Evolutionary conservation across 1,140 invertebrate genomes (phyloP).

Genomic region (Drosophila busckii): DNA sequence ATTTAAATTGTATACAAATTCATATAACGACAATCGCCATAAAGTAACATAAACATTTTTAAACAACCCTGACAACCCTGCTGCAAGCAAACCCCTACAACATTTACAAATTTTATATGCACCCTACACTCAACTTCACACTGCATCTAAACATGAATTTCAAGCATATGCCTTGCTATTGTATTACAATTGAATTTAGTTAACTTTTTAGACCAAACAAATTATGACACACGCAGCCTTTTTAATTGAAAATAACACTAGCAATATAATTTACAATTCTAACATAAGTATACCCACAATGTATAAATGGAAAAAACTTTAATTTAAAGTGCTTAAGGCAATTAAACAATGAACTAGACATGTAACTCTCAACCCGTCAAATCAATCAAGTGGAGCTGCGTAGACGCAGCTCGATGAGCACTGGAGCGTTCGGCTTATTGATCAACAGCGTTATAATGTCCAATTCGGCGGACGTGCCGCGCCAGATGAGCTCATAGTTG

Average conservation of each 20-base stretch:
- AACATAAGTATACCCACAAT: conserved; percentile 44
- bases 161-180: conserved; percentile 39
- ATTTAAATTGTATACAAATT: no score
- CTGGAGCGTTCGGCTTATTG: conserved; percentile 87
- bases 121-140: conserved; percentile 14
- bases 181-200: conserved; percentile 22
- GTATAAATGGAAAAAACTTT: conserved; percentile 31
- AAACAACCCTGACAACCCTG: background rate
- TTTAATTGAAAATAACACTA: conserved; percentile 58
- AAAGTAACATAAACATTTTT: no score
- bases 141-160: conserved; percentile 29
- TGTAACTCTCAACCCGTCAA: background rate
- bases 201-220: conserved; percentile 54
- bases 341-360: conserved; percentile 25
- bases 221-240: conserved; percentile 71
- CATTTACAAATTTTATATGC: conserved; percentile 40
- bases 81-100: background rate
- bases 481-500: conserved; percentile 85
- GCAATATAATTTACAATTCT: conserved; percentile 71
- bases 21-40: no score
- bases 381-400: conserved; percentile 28
- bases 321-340: conserved; percentile 45
- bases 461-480: conserved; percentile 80
- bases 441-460: conserved; percentile 86
- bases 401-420: conserved; percentile 80